Evolutionary conservation across 2,888 invertebrate species (phyloP), one percentile per base, ranked within the genome.

Genomic region (Idaea aversata): DNA sequence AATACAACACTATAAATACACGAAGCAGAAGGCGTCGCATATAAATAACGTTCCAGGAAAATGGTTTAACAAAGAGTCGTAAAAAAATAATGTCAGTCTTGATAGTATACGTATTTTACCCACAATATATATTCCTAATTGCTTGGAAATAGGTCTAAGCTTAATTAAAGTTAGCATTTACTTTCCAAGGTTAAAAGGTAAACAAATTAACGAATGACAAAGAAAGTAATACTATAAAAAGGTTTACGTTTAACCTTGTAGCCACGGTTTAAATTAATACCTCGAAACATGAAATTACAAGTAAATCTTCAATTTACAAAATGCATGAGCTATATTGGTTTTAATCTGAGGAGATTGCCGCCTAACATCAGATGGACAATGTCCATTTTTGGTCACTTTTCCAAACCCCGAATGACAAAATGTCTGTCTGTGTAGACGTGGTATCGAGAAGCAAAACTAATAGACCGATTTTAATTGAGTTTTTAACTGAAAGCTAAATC

Each of bases 171-270:
- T 47, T 36, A 36, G 36, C 1, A 36, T 47, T 47, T 47, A 47
- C 47, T 47, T 47, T 7, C 13, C 47, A 47, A 47, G 47, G 47
- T 47, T 47, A 47, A 10, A 25, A 47, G 5, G 47, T 47, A 13
- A 47, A 10, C 6, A 47, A 47, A 47, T 47, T 47, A 47, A 7
- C 47, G 5, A 47, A 47, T 47, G 47, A 47, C 47, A 47, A 47
- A 47, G 47, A 10, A 47, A 47, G 10, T 47, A 7, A 47, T 25
- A 57, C 59, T 38, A 63, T 13, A 35, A 57, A 73, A 73, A 70
- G 4, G 13, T 47, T 47, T 10, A 2, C 13, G 47, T 47, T 47
- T 47, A 47, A 47, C 13, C 13, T 47, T 10, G 13, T 4, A 47
- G 13, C 13, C 7, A 4, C 47, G 5, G 5, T 7, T 36, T 4